Evolutionary conservation across 2,113 vertebrate species (phyloP).

Genomic region (Ramphastos sulfuratus): DNA sequence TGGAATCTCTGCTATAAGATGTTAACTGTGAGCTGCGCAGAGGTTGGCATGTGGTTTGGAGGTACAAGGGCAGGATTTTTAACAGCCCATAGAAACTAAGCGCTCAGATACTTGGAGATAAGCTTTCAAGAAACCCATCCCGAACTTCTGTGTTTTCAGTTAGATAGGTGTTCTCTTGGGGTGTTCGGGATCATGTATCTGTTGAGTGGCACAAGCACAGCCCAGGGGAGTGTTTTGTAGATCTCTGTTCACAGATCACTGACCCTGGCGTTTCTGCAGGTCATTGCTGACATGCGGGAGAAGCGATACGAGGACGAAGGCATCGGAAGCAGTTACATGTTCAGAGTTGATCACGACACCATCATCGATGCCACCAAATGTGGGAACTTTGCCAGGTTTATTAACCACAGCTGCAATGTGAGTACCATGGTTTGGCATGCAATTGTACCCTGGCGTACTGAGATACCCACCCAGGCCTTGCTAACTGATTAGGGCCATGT

Average conservation of each 20-base stretch:
- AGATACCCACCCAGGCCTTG: neutral
- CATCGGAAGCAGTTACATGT: constrained; percentile 99
- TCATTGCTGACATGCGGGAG: constrained; percentile 98
- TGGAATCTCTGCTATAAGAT: neutral
- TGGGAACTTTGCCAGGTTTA: constrained; percentile 97
- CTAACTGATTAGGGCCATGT: neutral
- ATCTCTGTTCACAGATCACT: neutral
- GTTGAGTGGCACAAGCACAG: neutral
- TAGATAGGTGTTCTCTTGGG: neutral
- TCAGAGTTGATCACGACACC: constrained; percentile 97
- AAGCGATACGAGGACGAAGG: constrained; percentile 97
- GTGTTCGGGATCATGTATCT: neutral
- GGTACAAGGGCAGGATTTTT: neutral
- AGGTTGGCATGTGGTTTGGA: neutral
- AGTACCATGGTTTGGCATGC: constrained; percentile 25
- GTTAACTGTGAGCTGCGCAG: neutral
- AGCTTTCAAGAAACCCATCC: neutral
- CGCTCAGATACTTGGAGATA: neutral
- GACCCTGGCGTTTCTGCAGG: constrained; percentile 70
- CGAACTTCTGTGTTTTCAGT: neutral
- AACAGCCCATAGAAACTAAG: neutral
- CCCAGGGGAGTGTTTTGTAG: neutral
- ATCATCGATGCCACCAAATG: constrained; percentile 99
- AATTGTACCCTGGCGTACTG: rapidly evolving
- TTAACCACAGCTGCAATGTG: constrained; percentile 99